These are phyloP conservation scores for Enteromius viviparus DNA, from an alignment of 2,797 vertebrate genomes.

Conservation along the genomic window DNA sequence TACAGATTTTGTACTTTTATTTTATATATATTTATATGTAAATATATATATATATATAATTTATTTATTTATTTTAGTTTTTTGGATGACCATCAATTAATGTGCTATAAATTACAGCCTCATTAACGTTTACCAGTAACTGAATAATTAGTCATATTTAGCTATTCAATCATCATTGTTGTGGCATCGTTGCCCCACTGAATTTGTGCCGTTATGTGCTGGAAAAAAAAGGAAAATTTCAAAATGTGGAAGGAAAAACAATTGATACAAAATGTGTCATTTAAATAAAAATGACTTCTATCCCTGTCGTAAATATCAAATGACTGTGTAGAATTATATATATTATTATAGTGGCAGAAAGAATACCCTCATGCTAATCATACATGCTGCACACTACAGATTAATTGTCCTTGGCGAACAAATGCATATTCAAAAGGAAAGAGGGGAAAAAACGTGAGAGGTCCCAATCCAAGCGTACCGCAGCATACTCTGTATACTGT, in stretches of 20 bases:
- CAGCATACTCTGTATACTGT: conserved; percentile 46
- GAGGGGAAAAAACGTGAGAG: not conserved
- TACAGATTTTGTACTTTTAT: not conserved
- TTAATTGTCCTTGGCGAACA: conserved; percentile 60
- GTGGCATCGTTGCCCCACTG: not conserved
- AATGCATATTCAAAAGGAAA: conserved; percentile 52
- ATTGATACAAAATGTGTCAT: not conserved
- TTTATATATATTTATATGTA: too few relatives aligned
- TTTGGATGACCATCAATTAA: not conserved
- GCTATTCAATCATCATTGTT: not conserved
- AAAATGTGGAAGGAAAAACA: not conserved
- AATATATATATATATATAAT: too few relatives aligned
- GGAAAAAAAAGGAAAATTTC: not conserved
- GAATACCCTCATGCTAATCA: not conserved
- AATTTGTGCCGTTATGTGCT: conserved; percentile 60
- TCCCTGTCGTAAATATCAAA: not conserved
- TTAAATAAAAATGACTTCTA: not conserved
- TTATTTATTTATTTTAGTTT: not conserved
- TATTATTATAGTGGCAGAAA: not conserved
- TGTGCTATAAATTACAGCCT: not conserved
- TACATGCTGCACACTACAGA: conserved; percentile 9
- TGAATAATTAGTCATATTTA: not conserved
- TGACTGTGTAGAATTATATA: not conserved
- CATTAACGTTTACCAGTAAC: not conserved
- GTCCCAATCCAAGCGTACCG: conserved; percentile 30